phyloP scores from a whole-genome alignment of 1,140 invertebrate genomes.

The Drosophila sucinea region DNA sequence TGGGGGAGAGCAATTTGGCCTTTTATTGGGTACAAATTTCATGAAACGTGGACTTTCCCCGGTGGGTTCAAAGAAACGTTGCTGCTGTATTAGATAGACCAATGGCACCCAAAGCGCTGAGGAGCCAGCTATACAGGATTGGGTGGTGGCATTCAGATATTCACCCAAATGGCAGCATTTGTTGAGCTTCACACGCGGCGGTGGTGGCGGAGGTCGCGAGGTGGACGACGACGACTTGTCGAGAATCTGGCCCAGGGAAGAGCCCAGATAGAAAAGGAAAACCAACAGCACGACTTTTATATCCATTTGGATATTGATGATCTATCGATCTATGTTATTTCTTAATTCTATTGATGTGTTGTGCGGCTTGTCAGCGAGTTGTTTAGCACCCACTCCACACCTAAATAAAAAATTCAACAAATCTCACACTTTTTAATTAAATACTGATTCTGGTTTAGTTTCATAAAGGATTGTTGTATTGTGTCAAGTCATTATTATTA shows the following conservation, averaged over 20 bases:
- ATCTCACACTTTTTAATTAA: slow-evolving; percentile 6
- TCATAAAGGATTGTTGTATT: slow-evolving; percentile 28
- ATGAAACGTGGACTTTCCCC: slow-evolving; percentile 70
- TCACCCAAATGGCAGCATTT: slow-evolving; percentile 81
- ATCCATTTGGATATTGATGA: slow-evolving; percentile 16
- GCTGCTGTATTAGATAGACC: slow-evolving; percentile 63
- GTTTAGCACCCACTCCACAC: slow-evolving; percentile 5
- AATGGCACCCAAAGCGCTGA: slow-evolving; percentile 71
- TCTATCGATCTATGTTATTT: background rate
- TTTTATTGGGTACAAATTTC: slow-evolving; percentile 61
- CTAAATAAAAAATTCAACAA: background rate
- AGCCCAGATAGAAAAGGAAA: background rate
- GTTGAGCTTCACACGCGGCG: slow-evolving; percentile 67
- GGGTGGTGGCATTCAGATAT: slow-evolving; percentile 57
- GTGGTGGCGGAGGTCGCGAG: slow-evolving; percentile 31
- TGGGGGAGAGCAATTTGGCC: slow-evolving; percentile 47
- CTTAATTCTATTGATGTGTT: background rate
- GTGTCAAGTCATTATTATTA: slow-evolving; percentile 47
- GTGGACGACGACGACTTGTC: background rate
- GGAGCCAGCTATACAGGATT: slow-evolving; percentile 64
- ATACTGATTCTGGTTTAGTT: slow-evolving; percentile 25
- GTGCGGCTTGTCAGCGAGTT: slow-evolving; percentile 3
- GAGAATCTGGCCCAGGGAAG: background rate
- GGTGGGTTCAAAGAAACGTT: slow-evolving; percentile 59
- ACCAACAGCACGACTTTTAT: slow-evolving; percentile 2